Evolutionary conservation across 2,113 vertebrate genomes (phyloP).

Genomic region (Toxotes chatareus): DNA sequence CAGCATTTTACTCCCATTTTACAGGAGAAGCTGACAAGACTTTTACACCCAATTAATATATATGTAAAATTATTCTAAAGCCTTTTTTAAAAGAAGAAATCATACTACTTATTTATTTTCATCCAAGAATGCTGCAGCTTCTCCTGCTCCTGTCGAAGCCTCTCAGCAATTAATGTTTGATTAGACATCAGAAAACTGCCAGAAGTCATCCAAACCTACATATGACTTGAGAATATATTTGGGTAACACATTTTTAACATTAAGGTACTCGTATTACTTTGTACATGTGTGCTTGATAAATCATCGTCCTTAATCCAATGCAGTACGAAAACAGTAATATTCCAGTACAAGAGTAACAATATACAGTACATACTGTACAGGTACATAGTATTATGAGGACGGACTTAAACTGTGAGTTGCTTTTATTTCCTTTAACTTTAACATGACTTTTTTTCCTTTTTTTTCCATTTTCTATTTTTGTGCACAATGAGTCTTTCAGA

Average conservation of each 20-base stretch:
- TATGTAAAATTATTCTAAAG: slow-evolving; percentile 83
- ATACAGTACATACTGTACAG: slow-evolving; percentile 51
- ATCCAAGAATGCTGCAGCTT: slow-evolving; percentile 71
- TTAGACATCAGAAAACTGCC: slow-evolving; percentile 48
- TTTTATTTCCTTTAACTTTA: slow-evolving; percentile 38
- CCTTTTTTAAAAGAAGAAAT: slow-evolving; percentile 69
- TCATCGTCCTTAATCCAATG: slow-evolving; percentile 53
- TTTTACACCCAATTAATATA: slow-evolving; percentile 85
- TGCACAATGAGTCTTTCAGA: slow-evolving; percentile 48
- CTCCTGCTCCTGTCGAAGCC: slow-evolving; percentile 60
- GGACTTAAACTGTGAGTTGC: slow-evolving; percentile 55
- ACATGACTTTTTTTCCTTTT: slow-evolving; percentile 9
- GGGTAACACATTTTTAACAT: slow-evolving; percentile 47
- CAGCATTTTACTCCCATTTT: slow-evolving; percentile 85
- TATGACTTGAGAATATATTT: slow-evolving; percentile 53
- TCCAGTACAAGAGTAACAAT: slow-evolving; percentile 35
- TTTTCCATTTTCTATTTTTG: slow-evolving; percentile 20
- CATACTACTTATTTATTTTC: slow-evolving; percentile 85
- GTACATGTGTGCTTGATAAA: slow-evolving; percentile 61
- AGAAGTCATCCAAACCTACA: slow-evolving; percentile 51
- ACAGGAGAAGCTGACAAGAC: slow-evolving; percentile 83
- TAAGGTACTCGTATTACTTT: slow-evolving; percentile 58
- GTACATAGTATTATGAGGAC: slow-evolving; percentile 56
- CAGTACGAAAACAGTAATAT: slow-evolving; percentile 49
- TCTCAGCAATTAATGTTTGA: slow-evolving; percentile 51